phyloP scores from a whole-genome alignment of 2,888 invertebrate species.

The Heliconius erato region DNA sequence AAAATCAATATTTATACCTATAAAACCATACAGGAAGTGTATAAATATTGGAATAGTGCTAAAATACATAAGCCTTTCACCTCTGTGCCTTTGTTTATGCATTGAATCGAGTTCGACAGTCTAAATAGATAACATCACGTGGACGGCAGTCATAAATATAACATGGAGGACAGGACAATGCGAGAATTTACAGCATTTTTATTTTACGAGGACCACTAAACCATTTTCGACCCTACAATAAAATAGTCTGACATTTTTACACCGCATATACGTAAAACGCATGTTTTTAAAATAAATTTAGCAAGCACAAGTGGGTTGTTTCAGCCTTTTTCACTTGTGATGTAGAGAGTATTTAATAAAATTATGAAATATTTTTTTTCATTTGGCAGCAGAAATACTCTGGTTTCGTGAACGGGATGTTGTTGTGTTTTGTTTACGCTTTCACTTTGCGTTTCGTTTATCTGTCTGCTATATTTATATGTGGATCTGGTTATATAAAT shows the following conservation, averaged over 20 bases:
- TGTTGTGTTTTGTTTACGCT: not conserved
- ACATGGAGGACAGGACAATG: slow-evolving; percentile 71
- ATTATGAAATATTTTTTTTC: slow-evolving; percentile 28
- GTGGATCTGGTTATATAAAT: not conserved
- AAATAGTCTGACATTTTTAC: slow-evolving; percentile 79
- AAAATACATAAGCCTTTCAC: slow-evolving; percentile 10
- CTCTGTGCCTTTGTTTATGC: slow-evolving; percentile 32
- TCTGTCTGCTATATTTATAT: not conserved
- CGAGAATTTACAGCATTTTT: slow-evolving; percentile 79
- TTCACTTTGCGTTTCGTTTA: not conserved
- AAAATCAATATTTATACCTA: not conserved
- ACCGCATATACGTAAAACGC: slow-evolving; percentile 70
- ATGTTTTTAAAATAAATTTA: slow-evolving; percentile 74
- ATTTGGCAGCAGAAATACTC: not conserved
- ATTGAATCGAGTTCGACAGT: slow-evolving; percentile 42
- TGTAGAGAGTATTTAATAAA: slow-evolving; percentile 37
- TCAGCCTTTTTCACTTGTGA: slow-evolving; percentile 51
- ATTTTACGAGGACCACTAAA: slow-evolving; percentile 81
- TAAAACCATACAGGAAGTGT: not conserved
- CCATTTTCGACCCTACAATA: slow-evolving; percentile 77
- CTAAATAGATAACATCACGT: slow-evolving; percentile 53
- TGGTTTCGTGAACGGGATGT: not conserved
- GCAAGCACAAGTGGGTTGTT: slow-evolving; percentile 44
- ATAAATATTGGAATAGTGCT: slow-evolving; percentile 6
- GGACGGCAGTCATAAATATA: slow-evolving; percentile 66